Evolutionary conservation across 64 coral and sea anemone genomes (phyloP), one percentile per base, ranked within the genome.

Genomic region (Pachyseris speciosa): DNA sequence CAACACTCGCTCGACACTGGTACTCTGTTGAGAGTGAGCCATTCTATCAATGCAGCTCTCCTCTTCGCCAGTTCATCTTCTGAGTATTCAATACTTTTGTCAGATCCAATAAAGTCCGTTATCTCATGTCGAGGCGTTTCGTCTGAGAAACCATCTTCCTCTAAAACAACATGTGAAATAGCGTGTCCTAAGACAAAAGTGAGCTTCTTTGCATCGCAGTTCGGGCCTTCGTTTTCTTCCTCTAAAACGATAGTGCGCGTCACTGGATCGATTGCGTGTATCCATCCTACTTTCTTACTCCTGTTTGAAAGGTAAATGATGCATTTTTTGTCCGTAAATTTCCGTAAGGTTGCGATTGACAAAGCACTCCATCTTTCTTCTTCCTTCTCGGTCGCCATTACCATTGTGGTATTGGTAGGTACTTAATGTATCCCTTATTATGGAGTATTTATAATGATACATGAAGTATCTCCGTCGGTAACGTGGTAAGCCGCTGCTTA

Each of bases 251-350:
- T 64, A 50, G 84, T 88, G 30, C 55, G 69, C 68, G 96, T 84
- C 0, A 98, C 92, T 31, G 96, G 96, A 89, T 98, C 96, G 30
- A 98, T 78, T 49, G 96, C 88, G 42, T 92, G 88, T 58, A 98
- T 80, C 92, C 92, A 98, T 24, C 96, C 96, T 40, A 36, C 65
- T 53, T 89, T 88, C 36, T 43, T 68, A 20, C 64, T 84, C 4
- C 78, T 72, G 45, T 98, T 85, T n/a, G 29, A 80, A 8, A 98
- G 40, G 24, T 17, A 43, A 59, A 94, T 71, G 53, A 40, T 49
- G 4, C 87, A 69, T 52, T 87, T 91, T 55, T 87, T 91, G 44
- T 77, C 57, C 1, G 76, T 60, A 34, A 70, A 87, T 61, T 87
- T n/a, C 24, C 15, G 45, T n/a, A 92, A 92, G 32, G 64, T 34